phyloP scores from a whole-genome alignment of 2,888 invertebrate genomes.

The Timema cristinae region DNA sequence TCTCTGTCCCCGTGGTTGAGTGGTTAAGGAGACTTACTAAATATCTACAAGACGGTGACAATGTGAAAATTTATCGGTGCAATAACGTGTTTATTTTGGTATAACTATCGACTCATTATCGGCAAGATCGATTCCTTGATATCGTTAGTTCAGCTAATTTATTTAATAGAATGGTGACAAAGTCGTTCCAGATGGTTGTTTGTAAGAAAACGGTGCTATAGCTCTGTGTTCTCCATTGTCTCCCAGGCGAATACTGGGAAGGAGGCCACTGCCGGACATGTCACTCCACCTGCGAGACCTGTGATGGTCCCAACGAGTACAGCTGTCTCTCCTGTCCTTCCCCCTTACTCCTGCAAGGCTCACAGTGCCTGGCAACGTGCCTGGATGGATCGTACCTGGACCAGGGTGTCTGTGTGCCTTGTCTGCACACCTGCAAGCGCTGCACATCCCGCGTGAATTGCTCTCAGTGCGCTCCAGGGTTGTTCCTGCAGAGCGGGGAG shows the following conservation, averaged over 20 bases:
- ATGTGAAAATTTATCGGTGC: too few relatives aligned
- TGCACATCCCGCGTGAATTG: slow-evolving; percentile 78
- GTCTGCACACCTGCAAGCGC: slow-evolving; percentile 72
- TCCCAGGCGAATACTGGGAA: slow-evolving; percentile 61
- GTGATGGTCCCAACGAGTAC: slow-evolving; percentile 69
- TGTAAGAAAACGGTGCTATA: too few relatives aligned
- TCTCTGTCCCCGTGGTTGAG: too few relatives aligned
- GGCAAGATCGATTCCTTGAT: too few relatives aligned
- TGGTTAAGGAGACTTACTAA: too few relatives aligned
- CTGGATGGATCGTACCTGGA: slow-evolving; percentile 70
- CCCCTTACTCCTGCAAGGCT: slow-evolving; percentile 65
- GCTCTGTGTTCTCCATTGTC: too few relatives aligned
- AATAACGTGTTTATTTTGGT: too few relatives aligned
- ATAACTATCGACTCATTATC: too few relatives aligned
- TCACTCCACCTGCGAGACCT: slow-evolving; percentile 74
- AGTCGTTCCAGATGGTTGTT: too few relatives aligned
- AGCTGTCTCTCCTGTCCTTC: slow-evolving; percentile 66
- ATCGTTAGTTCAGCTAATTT: too few relatives aligned
- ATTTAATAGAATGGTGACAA: too few relatives aligned
- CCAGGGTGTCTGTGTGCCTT: slow-evolving; percentile 69
- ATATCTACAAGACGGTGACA: too few relatives aligned
- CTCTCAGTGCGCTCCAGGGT: slow-evolving; percentile 67
- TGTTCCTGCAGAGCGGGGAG: slow-evolving; percentile 77
- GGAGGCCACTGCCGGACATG: slow-evolving; percentile 67
- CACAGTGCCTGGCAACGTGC: slow-evolving; percentile 71